Evolutionary conservation across 2,888 invertebrate genomes (phyloP).

Genomic region (Parnassius smintheus): DNA sequence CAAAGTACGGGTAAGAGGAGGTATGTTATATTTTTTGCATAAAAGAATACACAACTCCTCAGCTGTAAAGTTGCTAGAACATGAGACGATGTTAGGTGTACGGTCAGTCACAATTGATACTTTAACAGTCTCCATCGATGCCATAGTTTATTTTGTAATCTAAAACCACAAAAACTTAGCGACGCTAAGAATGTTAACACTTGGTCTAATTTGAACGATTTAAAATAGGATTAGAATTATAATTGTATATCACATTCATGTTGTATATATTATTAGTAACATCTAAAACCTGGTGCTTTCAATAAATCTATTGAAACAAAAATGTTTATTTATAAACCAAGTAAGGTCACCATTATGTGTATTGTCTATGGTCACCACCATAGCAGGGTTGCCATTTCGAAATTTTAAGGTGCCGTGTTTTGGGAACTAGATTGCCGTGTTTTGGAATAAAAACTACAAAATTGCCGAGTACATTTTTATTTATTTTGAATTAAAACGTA

Average conservation of each 20-base stretch:
- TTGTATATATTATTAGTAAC: conserved; percentile 34
- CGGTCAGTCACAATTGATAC: conserved; percentile 69
- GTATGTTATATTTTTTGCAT: conserved; percentile 87
- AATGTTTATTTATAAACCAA: conserved; percentile 47
- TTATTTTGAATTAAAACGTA: too few species aligned
- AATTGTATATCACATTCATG: conserved; percentile 39
- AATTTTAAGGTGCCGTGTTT: too few species aligned
- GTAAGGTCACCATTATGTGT: conserved; percentile 37
- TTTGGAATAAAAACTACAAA: too few species aligned
- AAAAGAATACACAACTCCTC: conserved; percentile 87
- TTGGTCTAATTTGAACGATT: conserved; percentile 48
- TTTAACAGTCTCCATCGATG: conserved; percentile 65
- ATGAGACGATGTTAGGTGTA: conserved; percentile 63
- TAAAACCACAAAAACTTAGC: conserved; percentile 44
- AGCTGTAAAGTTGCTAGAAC: conserved; percentile 70
- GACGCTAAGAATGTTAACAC: conserved; percentile 60
- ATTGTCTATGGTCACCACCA: too few species aligned
- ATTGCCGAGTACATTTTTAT: too few species aligned
- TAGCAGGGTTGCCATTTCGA: too few species aligned
- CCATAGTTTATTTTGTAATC: conserved; percentile 60
- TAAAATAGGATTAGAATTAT: conserved; percentile 35
- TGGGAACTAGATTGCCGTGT: too few species aligned
- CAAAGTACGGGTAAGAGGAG: conserved; percentile 88
- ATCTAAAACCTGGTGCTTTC: conserved; percentile 35
- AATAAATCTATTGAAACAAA: conserved; percentile 38